Evolutionary conservation across 1,140 invertebrate species (phyloP), one percentile per base, ranked within the genome.

Genomic region (Piezodorus guildinii): DNA sequence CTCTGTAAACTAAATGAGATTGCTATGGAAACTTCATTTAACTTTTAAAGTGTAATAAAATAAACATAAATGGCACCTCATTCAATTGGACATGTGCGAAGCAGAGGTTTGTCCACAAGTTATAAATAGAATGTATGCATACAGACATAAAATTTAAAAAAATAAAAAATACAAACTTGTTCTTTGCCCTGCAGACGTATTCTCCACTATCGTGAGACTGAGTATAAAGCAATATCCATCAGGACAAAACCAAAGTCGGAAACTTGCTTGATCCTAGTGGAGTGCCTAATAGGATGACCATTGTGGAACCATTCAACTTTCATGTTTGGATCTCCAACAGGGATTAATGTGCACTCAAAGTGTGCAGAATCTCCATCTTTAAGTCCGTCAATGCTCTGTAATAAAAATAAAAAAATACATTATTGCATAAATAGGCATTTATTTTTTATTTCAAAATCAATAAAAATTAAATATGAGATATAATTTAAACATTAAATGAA

Each of bases 291-390:
- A 25, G 90, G 89, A 71, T 90, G 80, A 6, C 90, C 91, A 73
- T 96, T 94, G 68, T 95, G 90, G 75, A 91, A 95, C 94, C 94
- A 97, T 77, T 96, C 94, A 17, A 97, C 90, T 72, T 90, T 90
- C 76, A 96, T 83, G n/a, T 89, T 83, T 12, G 92, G 91, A 78
- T 96, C 93, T 63, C 88, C 88, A n/a, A 92, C 87, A 5, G 93
- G 93, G 21, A 93, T 83, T 25, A 96, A 76, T 6, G 90, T 93
- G 70, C 90, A 94, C 76, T 96, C 92, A 71, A 96, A 92, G 77
- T 96, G 92, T 62, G 89, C 91, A 0, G 90, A 87, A 73, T 94
- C 88, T 1, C 91, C 90, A 75, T 96, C 93, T 73, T 92, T 90
- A 23, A 96, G 77, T 64, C 89, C 88, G 65, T 87, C 83, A 67